These are phyloP conservation scores for Tortrix viridana DNA, from an alignment of 2,888 invertebrate species.

Conservation along the genomic window DNA sequence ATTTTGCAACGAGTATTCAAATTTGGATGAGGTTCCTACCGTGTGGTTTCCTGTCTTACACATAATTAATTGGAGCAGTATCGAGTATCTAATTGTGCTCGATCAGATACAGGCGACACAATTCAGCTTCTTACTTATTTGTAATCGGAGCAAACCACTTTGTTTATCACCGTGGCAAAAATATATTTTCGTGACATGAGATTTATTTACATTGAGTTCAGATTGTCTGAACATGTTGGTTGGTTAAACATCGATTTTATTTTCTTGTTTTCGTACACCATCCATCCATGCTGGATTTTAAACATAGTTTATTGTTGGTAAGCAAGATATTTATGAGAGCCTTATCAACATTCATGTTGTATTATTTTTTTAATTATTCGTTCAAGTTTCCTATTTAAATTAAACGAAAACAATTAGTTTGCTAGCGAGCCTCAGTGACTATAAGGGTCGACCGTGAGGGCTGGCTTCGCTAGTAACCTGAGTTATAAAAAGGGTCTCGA, in stretches of 20 bases:
- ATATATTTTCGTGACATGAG: neutral
- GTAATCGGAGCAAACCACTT: constrained; percentile 1
- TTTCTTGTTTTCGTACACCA: no score
- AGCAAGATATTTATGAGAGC: no score
- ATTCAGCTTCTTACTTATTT: constrained; percentile 9
- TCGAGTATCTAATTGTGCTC: constrained; percentile 14
- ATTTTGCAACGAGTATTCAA: constrained; percentile 53
- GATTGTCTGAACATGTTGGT: no score
- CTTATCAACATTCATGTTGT: no score
- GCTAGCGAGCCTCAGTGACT: constrained; percentile 22
- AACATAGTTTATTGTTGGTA: no score
- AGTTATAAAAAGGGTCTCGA: constrained; percentile 76
- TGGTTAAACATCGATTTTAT: no score
- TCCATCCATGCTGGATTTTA: no score
- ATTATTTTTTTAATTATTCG: neutral
- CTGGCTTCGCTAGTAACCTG: constrained; percentile 67
- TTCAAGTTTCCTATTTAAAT: constrained; percentile 13
- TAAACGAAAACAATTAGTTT: constrained; percentile 34
- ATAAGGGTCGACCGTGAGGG: constrained; percentile 46
- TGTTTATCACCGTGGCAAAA: neutral
- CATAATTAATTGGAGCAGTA: constrained; percentile 18
- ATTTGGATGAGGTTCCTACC: constrained; percentile 49
- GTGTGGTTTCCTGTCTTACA: constrained; percentile 38
- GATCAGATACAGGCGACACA: constrained; percentile 9
- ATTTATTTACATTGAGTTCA: no score